phyloP scores from a whole-genome alignment of 2,797 vertebrate species.

The Lacerta bilineata region DNA sequence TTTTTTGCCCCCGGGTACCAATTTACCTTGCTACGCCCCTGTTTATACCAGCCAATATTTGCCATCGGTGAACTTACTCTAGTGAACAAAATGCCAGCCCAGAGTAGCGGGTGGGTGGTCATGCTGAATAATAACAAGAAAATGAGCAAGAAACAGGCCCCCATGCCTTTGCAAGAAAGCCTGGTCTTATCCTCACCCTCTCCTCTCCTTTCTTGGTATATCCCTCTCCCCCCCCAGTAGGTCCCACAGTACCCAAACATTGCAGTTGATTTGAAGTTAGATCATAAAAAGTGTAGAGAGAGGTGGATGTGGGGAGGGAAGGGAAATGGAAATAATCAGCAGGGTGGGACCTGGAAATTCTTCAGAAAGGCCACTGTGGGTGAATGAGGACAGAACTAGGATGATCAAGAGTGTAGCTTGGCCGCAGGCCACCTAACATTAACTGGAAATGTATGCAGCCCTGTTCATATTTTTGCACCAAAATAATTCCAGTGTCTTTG shows the following conservation, averaged over 20 bases:
- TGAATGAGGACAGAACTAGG: conserved; percentile 27
- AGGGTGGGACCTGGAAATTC: not conserved
- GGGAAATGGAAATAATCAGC: conserved; percentile 38
- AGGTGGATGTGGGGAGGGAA: not conserved
- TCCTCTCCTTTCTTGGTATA: conserved; percentile 10
- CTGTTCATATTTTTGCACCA: conserved; percentile 36
- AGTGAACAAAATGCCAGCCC: not conserved
- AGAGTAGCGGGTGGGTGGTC: not conserved
- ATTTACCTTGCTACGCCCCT: too few species aligned
- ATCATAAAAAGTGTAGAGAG: conserved; percentile 42
- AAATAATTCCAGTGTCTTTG: conserved; percentile 31
- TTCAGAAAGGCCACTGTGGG: not conserved
- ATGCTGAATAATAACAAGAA: not conserved
- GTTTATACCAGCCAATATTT: not conserved
- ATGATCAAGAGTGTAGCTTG: conserved; percentile 16
- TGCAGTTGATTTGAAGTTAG: conserved; percentile 12
- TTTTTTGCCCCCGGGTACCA: too few species aligned
- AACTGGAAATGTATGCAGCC: conserved; percentile 34
- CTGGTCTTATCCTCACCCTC: not conserved
- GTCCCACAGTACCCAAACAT: conserved; percentile 7
- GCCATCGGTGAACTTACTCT: not conserved
- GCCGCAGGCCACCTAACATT: rapidly evolving
- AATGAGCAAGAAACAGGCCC: too few species aligned
- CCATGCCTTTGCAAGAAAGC: not conserved
- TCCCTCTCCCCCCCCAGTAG: not conserved